Conservation (phyloP, 2,797 vertebrate species). For the Danio tinwini region DNA sequence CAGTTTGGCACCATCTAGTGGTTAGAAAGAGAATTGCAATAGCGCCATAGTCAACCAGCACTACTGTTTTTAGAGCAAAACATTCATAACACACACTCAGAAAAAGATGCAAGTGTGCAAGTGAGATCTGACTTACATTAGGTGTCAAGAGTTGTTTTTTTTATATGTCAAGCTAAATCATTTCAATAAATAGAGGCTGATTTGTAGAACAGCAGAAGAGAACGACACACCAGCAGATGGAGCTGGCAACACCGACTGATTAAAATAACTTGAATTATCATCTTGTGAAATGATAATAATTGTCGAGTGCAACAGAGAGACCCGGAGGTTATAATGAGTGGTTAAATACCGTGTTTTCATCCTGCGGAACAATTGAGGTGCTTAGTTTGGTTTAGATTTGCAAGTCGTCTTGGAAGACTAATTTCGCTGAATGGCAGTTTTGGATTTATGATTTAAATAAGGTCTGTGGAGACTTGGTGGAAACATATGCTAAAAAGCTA, state of each 20-base stretch:
- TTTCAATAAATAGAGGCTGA: neutral
- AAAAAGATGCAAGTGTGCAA: conserved; percentile 3
- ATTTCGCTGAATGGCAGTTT: neutral
- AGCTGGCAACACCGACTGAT: neutral
- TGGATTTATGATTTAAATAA: conserved; percentile 20
- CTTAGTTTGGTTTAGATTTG: neutral
- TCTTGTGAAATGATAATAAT: conserved; percentile 2
- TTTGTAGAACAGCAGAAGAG: neutral
- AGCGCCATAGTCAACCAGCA: conserved; percentile 20
- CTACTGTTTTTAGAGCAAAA: conserved; percentile 2
- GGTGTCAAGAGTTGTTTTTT: conserved; percentile 12
- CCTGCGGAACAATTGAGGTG: neutral
- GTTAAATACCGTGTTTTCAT: conserved; percentile 2
- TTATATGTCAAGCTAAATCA: neutral
- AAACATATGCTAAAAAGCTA: neutral
- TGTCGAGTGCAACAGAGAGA: neutral
- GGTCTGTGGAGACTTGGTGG: neutral
- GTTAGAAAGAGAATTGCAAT: conserved; percentile 45
- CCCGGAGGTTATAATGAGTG: neutral
- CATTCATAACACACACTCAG: conserved; percentile 28
- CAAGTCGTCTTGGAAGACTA: neutral
- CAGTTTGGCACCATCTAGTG: conserved; percentile 76
- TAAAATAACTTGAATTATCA: conserved; percentile 28
- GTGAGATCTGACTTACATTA: conserved; percentile 23
- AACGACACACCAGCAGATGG: neutral